These are phyloP conservation scores for Drepanosiphum platanoidis DNA, from an alignment of 2,888 invertebrate species.

Conservation along the genomic window DNA sequence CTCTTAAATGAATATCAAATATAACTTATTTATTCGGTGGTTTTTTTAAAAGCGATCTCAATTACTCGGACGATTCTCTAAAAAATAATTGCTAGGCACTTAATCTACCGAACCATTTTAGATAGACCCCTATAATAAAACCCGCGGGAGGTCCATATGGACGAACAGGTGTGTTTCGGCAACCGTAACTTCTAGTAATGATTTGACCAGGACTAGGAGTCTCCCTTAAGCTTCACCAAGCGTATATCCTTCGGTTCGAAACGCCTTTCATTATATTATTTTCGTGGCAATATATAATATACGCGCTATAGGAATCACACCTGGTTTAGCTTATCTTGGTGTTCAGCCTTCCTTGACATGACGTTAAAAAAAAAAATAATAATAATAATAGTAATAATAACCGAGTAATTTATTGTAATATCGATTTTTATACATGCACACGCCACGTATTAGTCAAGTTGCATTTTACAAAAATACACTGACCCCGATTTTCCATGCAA, in stretches of 20 bases:
- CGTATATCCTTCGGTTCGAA: constrained; percentile 54
- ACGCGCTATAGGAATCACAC: constrained; percentile 47
- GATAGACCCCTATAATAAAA: background rate
- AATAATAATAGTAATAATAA: background rate
- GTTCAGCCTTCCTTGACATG: constrained; percentile 41
- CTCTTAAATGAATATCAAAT: background rate
- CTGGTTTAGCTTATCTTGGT: constrained; percentile 44
- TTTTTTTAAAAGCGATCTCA: background rate
- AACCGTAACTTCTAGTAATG: constrained; percentile 47
- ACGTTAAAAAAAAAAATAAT: constrained; percentile 10
- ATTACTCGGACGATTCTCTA: background rate
- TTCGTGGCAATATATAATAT: background rate
- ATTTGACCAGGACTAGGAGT: constrained; percentile 33
- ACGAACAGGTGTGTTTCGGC: constrained; percentile 28
- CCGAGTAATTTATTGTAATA: background rate
- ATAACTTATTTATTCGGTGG: background rate
- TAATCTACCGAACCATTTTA: constrained; percentile 14
- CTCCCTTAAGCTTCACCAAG: constrained; percentile 52
- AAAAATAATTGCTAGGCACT: background rate
- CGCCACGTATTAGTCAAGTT: background rate
- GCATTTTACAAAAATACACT: background rate
- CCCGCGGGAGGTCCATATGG: constrained; percentile 40
- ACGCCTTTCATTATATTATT: constrained; percentile 42
- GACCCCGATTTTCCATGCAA: background rate
- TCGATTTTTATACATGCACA: constrained; percentile 17